phyloP scores from a whole-genome alignment of 2,113 vertebrate genomes.

The Spea multiplicata region DNA sequence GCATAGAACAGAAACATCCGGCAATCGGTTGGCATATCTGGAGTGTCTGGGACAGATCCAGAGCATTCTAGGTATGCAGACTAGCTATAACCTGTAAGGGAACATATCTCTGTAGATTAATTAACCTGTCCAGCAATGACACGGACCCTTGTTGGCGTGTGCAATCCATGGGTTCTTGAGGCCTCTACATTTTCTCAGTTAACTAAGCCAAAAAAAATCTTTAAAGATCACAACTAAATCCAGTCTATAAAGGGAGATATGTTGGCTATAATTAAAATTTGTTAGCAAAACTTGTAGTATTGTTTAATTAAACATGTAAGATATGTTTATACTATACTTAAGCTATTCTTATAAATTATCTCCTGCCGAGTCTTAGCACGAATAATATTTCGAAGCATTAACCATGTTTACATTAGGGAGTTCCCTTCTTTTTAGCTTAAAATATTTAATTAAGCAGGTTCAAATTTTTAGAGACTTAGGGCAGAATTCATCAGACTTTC shows the following conservation, averaged over 20 bases:
- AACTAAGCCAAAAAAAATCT: no score
- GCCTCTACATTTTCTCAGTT: no score
- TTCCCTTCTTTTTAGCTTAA: constrained; percentile 36
- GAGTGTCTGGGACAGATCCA: no score
- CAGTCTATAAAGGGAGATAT: neutral
- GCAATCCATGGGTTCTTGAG: no score
- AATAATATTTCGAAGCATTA: constrained; percentile 30
- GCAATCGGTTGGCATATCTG: no score
- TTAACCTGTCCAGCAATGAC: no score
- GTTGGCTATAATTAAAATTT: constrained; percentile 17
- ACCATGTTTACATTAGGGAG: constrained; percentile 26
- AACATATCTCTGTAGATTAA: no score
- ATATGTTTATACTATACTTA: constrained; percentile 37
- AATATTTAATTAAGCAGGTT: constrained; percentile 41
- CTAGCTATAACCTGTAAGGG: no score
- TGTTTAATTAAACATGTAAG: constrained; percentile 41
- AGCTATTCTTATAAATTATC: constrained; percentile 40
- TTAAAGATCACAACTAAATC: neutral
- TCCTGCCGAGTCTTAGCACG: constrained; percentile 27
- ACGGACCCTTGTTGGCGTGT: no score
- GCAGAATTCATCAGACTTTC: constrained; percentile 35
- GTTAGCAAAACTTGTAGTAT: constrained; percentile 23
- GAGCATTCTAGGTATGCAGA: no score
- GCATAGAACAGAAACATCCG: no score
- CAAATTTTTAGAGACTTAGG: constrained; percentile 43